Evolutionary conservation across 2,797 vertebrate genomes (phyloP).

Genomic region (Anguilla marmorata): DNA sequence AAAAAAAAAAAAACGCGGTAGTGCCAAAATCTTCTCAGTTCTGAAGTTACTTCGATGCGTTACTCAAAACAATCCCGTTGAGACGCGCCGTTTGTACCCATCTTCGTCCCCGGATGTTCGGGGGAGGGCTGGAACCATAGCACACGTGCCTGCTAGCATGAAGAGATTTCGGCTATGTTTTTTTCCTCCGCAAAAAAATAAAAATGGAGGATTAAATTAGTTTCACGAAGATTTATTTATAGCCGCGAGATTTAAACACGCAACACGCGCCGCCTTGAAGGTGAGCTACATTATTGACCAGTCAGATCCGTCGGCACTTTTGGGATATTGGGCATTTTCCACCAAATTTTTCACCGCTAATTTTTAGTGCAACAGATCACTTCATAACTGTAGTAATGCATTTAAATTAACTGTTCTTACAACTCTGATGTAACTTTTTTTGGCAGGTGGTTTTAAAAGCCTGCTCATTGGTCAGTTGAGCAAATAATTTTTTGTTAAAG

Average conservation of each 20-base stretch:
- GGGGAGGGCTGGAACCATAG: neutral
- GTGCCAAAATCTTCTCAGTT: neutral
- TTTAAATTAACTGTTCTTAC: conserved; percentile 7
- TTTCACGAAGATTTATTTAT: conserved; percentile 7
- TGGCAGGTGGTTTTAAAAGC: conserved; percentile 19
- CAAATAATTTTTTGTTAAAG: conserved; percentile 28
- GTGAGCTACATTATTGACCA: conserved; percentile 43
- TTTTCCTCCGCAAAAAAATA: neutral
- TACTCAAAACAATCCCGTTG: neutral
- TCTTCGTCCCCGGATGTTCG: neutral
- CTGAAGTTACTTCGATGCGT: neutral
- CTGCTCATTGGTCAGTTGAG: conserved; percentile 6
- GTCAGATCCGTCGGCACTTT: conserved; percentile 43
- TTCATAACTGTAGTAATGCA: neutral
- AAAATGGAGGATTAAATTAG: neutral
- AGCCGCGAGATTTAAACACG: neutral
- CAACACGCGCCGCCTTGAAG: neutral
- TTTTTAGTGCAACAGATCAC: neutral
- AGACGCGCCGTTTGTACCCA: neutral
- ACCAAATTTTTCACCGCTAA: too few species aligned
- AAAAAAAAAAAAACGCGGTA: neutral
- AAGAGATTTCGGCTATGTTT: neutral
- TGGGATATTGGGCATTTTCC: conserved; percentile 24
- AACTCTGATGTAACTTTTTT: neutral
- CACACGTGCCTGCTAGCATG: conserved; percentile 10